These are phyloP conservation scores for Antheraea yamamai DNA, from an alignment of 2,888 invertebrate species.

Conservation along the genomic window DNA sequence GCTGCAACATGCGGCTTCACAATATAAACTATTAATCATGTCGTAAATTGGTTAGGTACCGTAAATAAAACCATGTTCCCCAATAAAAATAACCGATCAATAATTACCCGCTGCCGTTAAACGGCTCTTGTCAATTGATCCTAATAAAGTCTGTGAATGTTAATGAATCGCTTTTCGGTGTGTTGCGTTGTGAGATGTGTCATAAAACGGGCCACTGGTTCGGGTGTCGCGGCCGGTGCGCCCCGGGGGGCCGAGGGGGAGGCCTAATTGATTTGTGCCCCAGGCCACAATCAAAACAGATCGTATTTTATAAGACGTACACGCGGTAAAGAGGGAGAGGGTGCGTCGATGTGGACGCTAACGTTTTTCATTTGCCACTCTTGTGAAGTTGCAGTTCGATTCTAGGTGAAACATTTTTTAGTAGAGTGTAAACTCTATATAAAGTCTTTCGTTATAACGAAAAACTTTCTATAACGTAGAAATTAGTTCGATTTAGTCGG, in stretches of 20 bases:
- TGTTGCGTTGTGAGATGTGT: conserved; percentile 76
- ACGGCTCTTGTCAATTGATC: conserved; percentile 62
- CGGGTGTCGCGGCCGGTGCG: conserved; percentile 67
- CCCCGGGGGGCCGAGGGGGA: conserved; percentile 68
- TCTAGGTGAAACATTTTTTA: conserved; percentile 30
- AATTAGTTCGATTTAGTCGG: no score
- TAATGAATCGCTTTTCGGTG: conserved; percentile 75
- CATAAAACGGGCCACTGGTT: conserved; percentile 82
- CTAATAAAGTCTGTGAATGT: conserved; percentile 78
- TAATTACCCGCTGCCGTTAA: conserved; percentile 43
- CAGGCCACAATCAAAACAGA: conserved; percentile 83
- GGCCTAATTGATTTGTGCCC: conserved; percentile 83
- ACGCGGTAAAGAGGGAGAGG: conserved; percentile 67
- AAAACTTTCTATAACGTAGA: no score
- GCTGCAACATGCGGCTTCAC: not conserved
- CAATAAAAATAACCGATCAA: conserved; percentile 45
- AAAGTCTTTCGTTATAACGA: no score
- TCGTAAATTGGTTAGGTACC: conserved; percentile 16
- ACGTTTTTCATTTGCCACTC: conserved; percentile 28
- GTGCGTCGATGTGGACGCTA: conserved; percentile 42
- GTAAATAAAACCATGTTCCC: conserved; percentile 27
- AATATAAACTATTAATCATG: conserved; percentile 35
- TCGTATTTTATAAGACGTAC: conserved; percentile 82
- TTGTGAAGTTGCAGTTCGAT: conserved; percentile 47
- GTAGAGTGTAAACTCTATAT: no score